A percentile compares a stretch with the other conserved stretches of the same genome.
These are phyloP conservation scores for Hippotragus niger DNA, from an alignment of 2,113 vertebrate species.

Conservation along the genomic window DNA sequence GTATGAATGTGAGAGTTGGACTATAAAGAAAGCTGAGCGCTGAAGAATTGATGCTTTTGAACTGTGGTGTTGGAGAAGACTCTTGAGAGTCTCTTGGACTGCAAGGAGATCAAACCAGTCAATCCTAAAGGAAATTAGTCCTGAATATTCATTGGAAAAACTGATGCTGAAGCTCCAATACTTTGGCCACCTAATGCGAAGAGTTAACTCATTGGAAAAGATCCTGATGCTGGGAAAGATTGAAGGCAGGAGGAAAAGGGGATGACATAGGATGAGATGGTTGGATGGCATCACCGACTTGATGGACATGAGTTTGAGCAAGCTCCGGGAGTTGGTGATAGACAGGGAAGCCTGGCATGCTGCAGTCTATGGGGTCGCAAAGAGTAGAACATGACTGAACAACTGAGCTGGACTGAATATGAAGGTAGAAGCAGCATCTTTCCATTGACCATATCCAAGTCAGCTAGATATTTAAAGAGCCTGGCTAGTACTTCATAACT, in stretches of 20 bases:
- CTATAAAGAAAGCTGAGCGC: background rate
- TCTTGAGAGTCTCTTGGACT: background rate
- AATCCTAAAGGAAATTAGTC: background rate
- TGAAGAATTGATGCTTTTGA: background rate
- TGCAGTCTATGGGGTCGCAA: background rate
- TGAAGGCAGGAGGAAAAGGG: background rate
- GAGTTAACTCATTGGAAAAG: background rate
- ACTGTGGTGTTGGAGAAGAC: background rate
- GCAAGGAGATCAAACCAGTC: background rate
- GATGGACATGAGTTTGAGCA: background rate
- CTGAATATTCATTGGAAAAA: background rate
- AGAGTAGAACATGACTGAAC: background rate
- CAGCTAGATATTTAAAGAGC: background rate
- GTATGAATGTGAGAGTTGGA: background rate
- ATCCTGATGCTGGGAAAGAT: background rate
- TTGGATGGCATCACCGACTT: background rate
- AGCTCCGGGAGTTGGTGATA: background rate
- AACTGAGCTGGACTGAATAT: background rate
- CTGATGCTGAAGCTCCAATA: background rate
- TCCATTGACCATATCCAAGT: background rate
- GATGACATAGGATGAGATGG: background rate
- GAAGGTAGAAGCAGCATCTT: background rate
- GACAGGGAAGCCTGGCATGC: background rate
- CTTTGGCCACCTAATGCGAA: background rate
- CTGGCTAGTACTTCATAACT: background rate